Base-by-base conservation (phyloP, 2,797 vertebrate species). In the Brotula barbata region DNA sequence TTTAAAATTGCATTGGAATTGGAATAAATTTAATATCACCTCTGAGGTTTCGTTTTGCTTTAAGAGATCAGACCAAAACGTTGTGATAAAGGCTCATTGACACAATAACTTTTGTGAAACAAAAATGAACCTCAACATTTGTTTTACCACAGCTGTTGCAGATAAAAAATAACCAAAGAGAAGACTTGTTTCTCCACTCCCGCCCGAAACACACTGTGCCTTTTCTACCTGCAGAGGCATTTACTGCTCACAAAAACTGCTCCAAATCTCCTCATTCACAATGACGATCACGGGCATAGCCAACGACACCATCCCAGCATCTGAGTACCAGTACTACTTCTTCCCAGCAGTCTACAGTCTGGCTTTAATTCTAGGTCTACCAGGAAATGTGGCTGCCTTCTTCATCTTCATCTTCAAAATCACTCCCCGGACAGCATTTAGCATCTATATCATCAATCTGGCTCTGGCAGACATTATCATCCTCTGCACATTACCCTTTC, bases 381-480 rank as follows among this genome's bases (percentile, higher is more conserved):
- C 80, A 0, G 93, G 91, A 2, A 95, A 93, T 0, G 34, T 86
- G 16, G 71, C 64, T 0, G 90, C 91, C 0, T 71, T 96, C 20
- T 89, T 82, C 1, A 64, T 89, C 28, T 90, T 94, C 81, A 33
- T 77, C 59, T 76, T 82, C 68, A 87, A 45, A 54, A 69, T 43
- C 0, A 58, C 46, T 0, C 81, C 82, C 0, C 13, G 77, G 6
- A 91, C 90, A 0, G 84, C 86, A 1, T 92, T 93, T 31, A 89
- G 77, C 0, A 3, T 92, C 0, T 95, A 88, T 83, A 86, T 95
- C 79, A 77, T 93, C 3, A 95, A 92, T 16, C 83, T 96, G 15
- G 92, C 91, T 0, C 33, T 90, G 67, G 88, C 87, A 0, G 93
- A 95, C 82, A 64, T 86, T 0, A 1, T 83, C 46, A 90, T 95